phyloP scores from a whole-genome alignment of 1,140 invertebrate genomes.

The Sycobia sp. region DNA sequence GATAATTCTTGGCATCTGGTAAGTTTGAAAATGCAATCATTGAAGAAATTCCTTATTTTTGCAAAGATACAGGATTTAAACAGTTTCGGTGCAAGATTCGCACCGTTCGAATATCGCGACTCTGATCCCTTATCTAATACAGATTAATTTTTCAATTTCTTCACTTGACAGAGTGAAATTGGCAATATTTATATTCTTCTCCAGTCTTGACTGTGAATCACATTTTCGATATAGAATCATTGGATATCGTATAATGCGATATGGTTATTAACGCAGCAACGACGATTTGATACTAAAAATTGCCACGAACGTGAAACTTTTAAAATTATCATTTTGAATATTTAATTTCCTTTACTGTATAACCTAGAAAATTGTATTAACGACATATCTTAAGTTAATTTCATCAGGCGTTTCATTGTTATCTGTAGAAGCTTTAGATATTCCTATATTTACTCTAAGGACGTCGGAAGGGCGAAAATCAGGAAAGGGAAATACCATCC shows the following conservation, averaged over 20 bases:
- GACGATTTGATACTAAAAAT: slow-evolving; percentile 47
- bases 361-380: slow-evolving; percentile 50
- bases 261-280: slow-evolving; percentile 65
- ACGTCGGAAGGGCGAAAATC: slow-evolving; percentile 79
- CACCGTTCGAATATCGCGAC: too few relatives aligned
- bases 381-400: slow-evolving; percentile 71
- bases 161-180: slow-evolving; percentile 71
- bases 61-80: too few relatives aligned
- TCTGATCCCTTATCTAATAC: slow-evolving; percentile 41
- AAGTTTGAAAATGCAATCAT: too few relatives aligned
- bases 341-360: not conserved
- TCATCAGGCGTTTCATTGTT: slow-evolving; percentile 74
- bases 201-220: slow-evolving; percentile 69
- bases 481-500: slow-evolving; percentile 72
- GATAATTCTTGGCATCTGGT: too few relatives aligned
- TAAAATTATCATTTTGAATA: not conserved
- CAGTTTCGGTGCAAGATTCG: too few relatives aligned
- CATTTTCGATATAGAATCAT: too few relatives aligned
- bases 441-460: slow-evolving; percentile 40
- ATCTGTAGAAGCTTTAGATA: slow-evolving; percentile 53
- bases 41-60: too few relatives aligned
- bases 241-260: too few relatives aligned
- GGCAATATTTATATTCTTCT: slow-evolving; percentile 75
- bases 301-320: slow-evolving; percentile 25
- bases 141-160: slow-evolving; percentile 61